A percentile compares a stretch with the other conserved stretches of the same genome.
phyloP scores from a whole-genome alignment of 2,797 vertebrate species.

The Lophotriccus pileatus region DNA sequence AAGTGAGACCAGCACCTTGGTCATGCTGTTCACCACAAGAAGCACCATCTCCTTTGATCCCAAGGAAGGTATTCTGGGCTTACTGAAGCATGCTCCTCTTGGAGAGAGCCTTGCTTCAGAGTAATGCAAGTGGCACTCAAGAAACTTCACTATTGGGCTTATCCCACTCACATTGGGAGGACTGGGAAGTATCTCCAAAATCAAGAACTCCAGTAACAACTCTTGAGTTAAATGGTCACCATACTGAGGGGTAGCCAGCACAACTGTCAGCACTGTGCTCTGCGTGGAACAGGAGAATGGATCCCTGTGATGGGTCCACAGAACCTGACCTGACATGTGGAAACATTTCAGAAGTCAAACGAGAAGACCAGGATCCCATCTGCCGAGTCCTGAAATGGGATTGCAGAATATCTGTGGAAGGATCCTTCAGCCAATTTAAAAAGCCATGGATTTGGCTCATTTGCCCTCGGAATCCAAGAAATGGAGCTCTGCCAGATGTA shows the following conservation, averaged over 20 bases:
- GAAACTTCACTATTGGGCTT: not conserved
- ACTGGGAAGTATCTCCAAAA: not conserved
- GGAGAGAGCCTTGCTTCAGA: not conserved
- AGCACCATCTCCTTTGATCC: not conserved
- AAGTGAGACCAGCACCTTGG: fast-evolving
- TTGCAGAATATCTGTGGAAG: not conserved
- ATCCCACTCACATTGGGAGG: not conserved
- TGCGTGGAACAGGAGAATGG: fast-evolving
- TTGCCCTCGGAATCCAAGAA: not conserved
- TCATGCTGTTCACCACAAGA: not conserved
- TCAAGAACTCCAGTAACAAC: not conserved
- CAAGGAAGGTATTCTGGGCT: not conserved
- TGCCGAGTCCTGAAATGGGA: not conserved
- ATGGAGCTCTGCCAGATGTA: not conserved
- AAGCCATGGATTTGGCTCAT: not conserved
- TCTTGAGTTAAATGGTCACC: not conserved
- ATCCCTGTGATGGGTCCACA: not conserved
- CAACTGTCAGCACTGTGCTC: not conserved
- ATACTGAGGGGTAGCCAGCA: fast-evolving
- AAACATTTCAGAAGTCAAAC: not conserved
- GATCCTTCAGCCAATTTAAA: not conserved
- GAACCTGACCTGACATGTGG: fast-evolving
- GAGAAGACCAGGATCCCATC: not conserved
- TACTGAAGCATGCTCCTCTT: fast-evolving
- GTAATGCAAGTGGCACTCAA: fast-evolving